Percentiles rank a stretch among this genome's conserved stretches.
Evolutionary conservation across 2,888 invertebrate species (phyloP).

Genomic region (Baccha elongata): DNA sequence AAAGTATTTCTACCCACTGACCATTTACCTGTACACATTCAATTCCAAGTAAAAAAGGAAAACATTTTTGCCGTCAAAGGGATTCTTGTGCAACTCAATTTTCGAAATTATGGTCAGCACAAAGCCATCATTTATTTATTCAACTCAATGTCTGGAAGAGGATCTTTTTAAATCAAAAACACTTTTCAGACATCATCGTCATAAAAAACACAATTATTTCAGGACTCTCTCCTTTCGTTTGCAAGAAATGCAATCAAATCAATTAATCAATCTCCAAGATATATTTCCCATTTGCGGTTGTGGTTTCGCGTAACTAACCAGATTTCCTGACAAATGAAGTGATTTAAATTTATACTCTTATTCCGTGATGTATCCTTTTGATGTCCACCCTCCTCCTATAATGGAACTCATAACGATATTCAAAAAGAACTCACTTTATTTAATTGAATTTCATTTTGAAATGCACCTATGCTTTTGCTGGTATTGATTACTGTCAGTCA

Average conservation of each 20-base stretch:
- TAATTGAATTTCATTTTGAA: conserved; percentile 30
- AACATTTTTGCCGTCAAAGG: conserved; percentile 4
- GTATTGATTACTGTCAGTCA: conserved; percentile 50
- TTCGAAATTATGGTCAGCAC: conserved; percentile 39
- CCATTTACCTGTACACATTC: not conserved
- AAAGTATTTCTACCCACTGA: conserved; percentile 20
- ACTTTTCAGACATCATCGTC: conserved; percentile 32
- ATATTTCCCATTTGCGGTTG: conserved; percentile 18
- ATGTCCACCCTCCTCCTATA: not conserved
- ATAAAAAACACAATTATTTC: conserved; percentile 4
- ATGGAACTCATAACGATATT: too few species aligned
- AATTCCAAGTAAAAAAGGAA: not conserved
- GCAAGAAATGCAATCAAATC: conserved; percentile 45
- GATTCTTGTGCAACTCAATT: conserved; percentile 58
- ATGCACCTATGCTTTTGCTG: conserved; percentile 19
- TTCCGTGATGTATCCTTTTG: conserved; percentile 34
- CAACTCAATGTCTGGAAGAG: too few species aligned
- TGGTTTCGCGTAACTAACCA: not conserved
- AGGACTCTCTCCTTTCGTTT: not conserved
- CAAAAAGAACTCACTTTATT: conserved; percentile 3
- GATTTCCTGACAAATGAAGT: conserved; percentile 57
- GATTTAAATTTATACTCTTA: conserved; percentile 48
- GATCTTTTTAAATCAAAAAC: conserved; percentile 66
- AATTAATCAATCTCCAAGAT: conserved; percentile 59
- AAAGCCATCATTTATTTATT: conserved; percentile 29